Evolutionary conservation across 1,140 invertebrate species (phyloP).

Genomic region (Pygmarrhopalites habei): DNA sequence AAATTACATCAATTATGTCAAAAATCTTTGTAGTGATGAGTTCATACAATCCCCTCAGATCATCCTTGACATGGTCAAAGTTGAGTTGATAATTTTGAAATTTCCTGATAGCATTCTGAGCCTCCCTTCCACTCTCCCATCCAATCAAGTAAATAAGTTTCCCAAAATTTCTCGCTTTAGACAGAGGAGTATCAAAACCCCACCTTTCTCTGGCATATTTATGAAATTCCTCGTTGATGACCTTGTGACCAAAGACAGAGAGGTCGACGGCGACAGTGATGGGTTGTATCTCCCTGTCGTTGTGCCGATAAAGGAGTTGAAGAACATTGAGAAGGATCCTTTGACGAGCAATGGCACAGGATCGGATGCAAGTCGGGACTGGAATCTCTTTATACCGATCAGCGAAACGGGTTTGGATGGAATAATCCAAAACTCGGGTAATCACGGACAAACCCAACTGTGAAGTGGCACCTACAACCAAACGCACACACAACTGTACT

Average conservation of each 20-base stretch:
- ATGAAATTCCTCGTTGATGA: conserved; percentile 50
- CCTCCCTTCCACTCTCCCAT: conserved; percentile 1
- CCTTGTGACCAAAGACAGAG: conserved; percentile 53
- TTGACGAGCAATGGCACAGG: conserved; percentile 43
- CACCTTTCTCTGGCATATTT: conserved; percentile 45
- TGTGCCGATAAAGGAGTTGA: conserved; percentile 45
- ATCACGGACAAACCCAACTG: conserved; percentile 46
- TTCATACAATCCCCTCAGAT: conserved; percentile 9
- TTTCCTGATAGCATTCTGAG: conserved; percentile 6
- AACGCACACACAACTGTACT: too few species aligned
- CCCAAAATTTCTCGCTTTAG: too few species aligned
- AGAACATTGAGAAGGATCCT: conserved; percentile 47
- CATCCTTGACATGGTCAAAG: conserved; percentile 1
- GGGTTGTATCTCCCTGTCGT: conserved; percentile 45
- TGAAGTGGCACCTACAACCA: conserved; percentile 47
- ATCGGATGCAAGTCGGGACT: conserved; percentile 13
- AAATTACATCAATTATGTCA: too few species aligned
- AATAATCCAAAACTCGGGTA: conserved; percentile 42
- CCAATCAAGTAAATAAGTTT: neutral
- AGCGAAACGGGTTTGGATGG: conserved; percentile 37
- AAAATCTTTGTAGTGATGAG: conserved; percentile 14
- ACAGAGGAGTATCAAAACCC: too few species aligned
- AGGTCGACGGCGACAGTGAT: conserved; percentile 51
- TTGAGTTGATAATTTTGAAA: conserved; percentile 19
- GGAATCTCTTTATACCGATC: conserved; percentile 6